Evolutionary conservation across 2,113 vertebrate species (phyloP), one percentile per base, ranked within the genome.

Genomic region (Psettodes erumei): DNA sequence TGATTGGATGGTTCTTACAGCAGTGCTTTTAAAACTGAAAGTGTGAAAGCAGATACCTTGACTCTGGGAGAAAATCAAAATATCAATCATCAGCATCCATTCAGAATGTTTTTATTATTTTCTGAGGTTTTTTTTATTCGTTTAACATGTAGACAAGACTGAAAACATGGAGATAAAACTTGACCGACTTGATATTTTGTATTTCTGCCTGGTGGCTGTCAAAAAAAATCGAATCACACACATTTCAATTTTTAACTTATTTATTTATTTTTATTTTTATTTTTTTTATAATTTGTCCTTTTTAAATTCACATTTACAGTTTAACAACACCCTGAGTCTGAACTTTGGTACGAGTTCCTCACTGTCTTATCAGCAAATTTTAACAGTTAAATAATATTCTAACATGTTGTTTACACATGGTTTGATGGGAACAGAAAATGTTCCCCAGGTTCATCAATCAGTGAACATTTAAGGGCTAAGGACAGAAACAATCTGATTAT

Each of bases 191-290:
- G 30, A 54, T 11, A 35, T 9, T 58, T 55, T 21, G 33, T 10
- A 16, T n/a, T 63, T 48, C 43, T 42, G 8, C 18, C 16, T 59
- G 53, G 16, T 15, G 32, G 15, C 12, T 3, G 27, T 13, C 6
- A 5, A 38, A 33, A 38, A 33, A 45, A 12, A 71, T 55, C 50
- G 0, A 8, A 35, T n/a, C n/a, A 38, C 13, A 27, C 2, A 70
- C 64, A 54, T 78, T 80, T 88, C 30, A 67, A 32, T 54, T 10
- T 53, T 45, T 85, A 86, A 83, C 21, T 86, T 87, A 90, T 88
- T 90, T 90, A 83, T 88, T 88, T 88, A 83, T 86, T 88, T 80
- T 55, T 4, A 63, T 2, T 27, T 58, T 62, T 33, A 1, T 65
- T 42, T 70, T 56, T 61, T 30, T 65, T 45, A 68, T 35, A 35